Base-by-base conservation (phyloP, 2,888 invertebrate genomes). In the Gonocerus acuteangulatus region DNA sequence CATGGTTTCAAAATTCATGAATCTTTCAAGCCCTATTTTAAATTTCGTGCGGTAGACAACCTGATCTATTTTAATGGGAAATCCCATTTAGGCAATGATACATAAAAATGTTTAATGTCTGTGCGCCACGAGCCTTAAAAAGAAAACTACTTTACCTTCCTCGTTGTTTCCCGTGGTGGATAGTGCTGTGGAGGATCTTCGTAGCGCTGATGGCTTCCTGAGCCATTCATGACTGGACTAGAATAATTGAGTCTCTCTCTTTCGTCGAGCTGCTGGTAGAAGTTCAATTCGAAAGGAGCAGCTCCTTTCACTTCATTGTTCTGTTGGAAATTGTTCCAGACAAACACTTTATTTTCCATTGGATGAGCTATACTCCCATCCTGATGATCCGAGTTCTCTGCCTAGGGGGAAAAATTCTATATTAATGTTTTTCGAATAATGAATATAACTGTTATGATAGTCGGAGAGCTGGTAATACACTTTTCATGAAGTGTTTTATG, bases 271-370 rank as follows among this genome's bases (percentile, higher is more conserved):
- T 27, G 39, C 22, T 57, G 57, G 18, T 57, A 44, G 11, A 57
- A 57, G 21, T 57, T 57, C 7, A 57, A 9, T 45, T 57, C 57
- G 9, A 57, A 57, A 4, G 57, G 47, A 1, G 47, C 44, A 11
- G 57, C 16, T 2, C 32, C 13, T 19, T 47, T 47, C 6, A 32
- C 27, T 6, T 47, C 47, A 34, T 16, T 19, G 16, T 47, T 47
- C 1, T 34, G 27, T 73, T 74, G 60, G 60, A 86, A 80, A 70
- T 84, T 84, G 72, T 87, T 88, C 88, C 88, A 89, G 22, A 88
- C 86, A 73, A 88, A 88, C 16, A 87, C 86, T 48, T 83, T 82
- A 71, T 88, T 87, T 73, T 88, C 87, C 86, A 86, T 86, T 0
- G 86, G 86, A 74, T 86, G 87, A 3, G 81, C 81, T 2, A 70